Evolutionary conservation across 2,797 vertebrate species (phyloP), one percentile per base, ranked within the genome.

Genomic region (Calcarius lapponicus): DNA sequence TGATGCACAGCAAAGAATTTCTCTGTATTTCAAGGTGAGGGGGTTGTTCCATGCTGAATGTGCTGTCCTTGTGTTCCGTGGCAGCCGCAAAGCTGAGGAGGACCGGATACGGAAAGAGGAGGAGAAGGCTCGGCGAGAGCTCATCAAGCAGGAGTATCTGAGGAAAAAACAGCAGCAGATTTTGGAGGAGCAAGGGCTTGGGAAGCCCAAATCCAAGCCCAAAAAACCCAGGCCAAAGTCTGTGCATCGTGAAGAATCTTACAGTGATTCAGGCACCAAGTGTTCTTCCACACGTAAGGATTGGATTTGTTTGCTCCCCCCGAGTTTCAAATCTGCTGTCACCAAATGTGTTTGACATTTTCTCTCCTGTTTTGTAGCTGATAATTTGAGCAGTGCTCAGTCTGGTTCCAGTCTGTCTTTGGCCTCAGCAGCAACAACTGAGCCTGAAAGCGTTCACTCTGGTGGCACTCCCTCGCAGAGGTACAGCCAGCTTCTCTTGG

Each of bases 141-240:
- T 99, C 57, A 99, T 99, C 73, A 99, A 99, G 94, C 99, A 99
- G 93, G 99, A 99, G 12, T 99, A 99, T 92, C 96, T 99, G 66
- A 97, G 99, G 72, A 97, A 98, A 93, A 99, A 99, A 95, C 99
- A 99, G 97, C 99, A 99, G 91, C 99, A 99, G 93, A 98, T 99
- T 28, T 91, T 99, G 12, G 99, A 99, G 96, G 99, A 99, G 83
- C 99, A 99, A 83, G 99, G 99, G 7, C 98, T 98, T 3, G 98
- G 98, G 47, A 98, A 99, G 76, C 97, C 98, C 17, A 98, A 97
- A 58, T n/a, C 98, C 2, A 99, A 99, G 90, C 98, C 98, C n/a
- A 98, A 98, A 95, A 99, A 99, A 76, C 98, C 99, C 28, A 97
- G 99, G 93, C 98, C 98, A 20, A 99, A 99, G 97, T 98, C 98